Conservation (phyloP, 2,888 invertebrate genomes). For the Drosophila nr. fundita region DNA sequence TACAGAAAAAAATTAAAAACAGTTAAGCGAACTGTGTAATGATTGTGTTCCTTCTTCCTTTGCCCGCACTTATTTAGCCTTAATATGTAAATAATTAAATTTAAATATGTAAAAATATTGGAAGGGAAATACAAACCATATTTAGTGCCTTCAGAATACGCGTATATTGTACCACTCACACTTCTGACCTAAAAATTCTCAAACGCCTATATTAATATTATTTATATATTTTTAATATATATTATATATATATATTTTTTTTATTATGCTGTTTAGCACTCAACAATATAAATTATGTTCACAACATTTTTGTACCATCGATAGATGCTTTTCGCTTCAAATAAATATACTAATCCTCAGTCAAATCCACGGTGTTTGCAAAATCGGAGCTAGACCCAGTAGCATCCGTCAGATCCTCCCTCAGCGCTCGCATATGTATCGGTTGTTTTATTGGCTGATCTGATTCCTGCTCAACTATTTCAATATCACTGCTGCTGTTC, state of each 20-base stretch:
- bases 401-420: neutral
- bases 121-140: neutral
- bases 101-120: neutral
- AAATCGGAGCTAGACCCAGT: neutral
- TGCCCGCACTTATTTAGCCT: too few species aligned
- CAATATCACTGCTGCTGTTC: conserved; percentile 50
- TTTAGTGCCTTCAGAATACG: neutral
- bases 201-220: neutral
- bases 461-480: conserved; percentile 42
- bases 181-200: neutral
- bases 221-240: neutral
- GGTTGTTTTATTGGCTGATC: conserved; percentile 1
- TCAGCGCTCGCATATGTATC: neutral
- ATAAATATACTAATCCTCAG: conserved; percentile 52
- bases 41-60: neutral
- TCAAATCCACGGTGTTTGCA: conserved; percentile 59
- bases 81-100: neutral
- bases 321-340: neutral
- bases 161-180: neutral
- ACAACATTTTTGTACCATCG: conserved; percentile 18
- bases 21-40: neutral
- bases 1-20: neutral
- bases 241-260: neutral
- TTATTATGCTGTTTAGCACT: conserved; percentile 5
- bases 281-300: conserved; percentile 5